Percentiles rank a stretch among this genome's conserved stretches.
These are phyloP conservation scores for Sturmia bella DNA, from an alignment of 2,888 invertebrate species.

Conservation along the genomic window DNA sequence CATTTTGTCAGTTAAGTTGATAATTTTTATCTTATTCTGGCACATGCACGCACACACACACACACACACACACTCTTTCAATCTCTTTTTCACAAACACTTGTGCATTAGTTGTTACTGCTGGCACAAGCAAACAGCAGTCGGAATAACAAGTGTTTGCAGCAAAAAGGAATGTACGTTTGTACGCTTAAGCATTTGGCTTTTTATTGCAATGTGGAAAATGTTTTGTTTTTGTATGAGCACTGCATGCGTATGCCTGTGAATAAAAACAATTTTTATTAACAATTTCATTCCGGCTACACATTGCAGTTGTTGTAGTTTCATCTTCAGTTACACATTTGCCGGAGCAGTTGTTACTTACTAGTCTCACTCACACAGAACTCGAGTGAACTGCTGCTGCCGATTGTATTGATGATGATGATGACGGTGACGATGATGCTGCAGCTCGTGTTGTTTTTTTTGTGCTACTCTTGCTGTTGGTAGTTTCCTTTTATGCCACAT, in stretches of 20 bases:
- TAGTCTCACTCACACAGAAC: background rate
- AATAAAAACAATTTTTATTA: constrained; percentile 52
- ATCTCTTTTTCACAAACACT: constrained; percentile 9
- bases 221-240: constrained; percentile 7
- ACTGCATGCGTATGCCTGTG: constrained; percentile 3
- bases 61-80: constrained; percentile 15
- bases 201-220: constrained; percentile 25
- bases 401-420: constrained; percentile 15
- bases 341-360: constrained; percentile 8
- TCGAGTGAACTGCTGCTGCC: background rate
- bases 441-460: background rate
- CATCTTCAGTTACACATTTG: constrained; percentile 17
- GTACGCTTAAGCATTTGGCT: background rate
- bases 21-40: constrained; percentile 54
- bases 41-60: constrained; percentile 18
- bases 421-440: constrained; percentile 1
- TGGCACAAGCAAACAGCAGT: background rate
- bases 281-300: constrained; percentile 35
- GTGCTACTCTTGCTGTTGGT: constrained; percentile 6
- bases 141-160: constrained; percentile 32
- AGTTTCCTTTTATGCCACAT: constrained; percentile 47
- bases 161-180: background rate
- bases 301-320: background rate
- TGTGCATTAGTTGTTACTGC: constrained; percentile 12
- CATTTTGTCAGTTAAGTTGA: constrained; percentile 19